Percentiles rank a stretch among this genome's conserved stretches.
phyloP scores from a whole-genome alignment of 2,113 vertebrate genomes.

The Chloroceryle aenea region DNA sequence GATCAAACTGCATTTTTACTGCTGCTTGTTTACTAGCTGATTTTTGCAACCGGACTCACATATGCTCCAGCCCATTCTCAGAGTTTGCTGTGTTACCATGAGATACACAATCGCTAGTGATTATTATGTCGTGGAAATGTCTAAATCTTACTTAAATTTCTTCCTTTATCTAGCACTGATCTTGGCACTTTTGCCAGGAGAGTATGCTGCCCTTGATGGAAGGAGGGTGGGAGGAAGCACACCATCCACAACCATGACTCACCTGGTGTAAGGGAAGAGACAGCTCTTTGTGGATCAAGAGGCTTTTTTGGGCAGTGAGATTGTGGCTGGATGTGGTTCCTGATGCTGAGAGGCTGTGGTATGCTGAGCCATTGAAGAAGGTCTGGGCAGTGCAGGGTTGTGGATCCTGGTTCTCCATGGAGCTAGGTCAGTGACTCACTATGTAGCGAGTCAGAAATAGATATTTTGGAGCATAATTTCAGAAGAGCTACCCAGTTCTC shows the following conservation, averaged over 20 bases:
- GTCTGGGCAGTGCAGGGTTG: background rate
- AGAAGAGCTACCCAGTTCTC: background rate
- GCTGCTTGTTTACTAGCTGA: background rate
- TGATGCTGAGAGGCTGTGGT: background rate
- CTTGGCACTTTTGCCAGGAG: background rate
- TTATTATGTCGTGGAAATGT: background rate
- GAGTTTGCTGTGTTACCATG: background rate
- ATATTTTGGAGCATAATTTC: background rate
- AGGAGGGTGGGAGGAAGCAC: background rate
- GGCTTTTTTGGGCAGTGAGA: background rate
- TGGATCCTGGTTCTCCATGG: background rate
- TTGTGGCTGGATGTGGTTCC: background rate
- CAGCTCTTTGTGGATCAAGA: background rate
- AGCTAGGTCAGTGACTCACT: background rate
- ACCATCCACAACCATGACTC: background rate
- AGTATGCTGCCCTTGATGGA: too few relatives aligned
- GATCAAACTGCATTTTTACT: background rate
- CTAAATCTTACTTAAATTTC: background rate
- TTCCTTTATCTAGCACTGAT: background rate
- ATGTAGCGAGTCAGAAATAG: background rate
- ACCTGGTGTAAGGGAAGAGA: background rate
- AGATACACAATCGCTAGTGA: background rate
- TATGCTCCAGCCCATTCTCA: background rate
- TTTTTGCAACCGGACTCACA: background rate
- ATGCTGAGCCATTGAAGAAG: background rate